A percentile compares a stretch with the other conserved stretches of the same genome.
These are phyloP conservation scores for Rhopalosiphum padi DNA, from an alignment of 1,140 invertebrate species.

Conservation along the genomic window DNA sequence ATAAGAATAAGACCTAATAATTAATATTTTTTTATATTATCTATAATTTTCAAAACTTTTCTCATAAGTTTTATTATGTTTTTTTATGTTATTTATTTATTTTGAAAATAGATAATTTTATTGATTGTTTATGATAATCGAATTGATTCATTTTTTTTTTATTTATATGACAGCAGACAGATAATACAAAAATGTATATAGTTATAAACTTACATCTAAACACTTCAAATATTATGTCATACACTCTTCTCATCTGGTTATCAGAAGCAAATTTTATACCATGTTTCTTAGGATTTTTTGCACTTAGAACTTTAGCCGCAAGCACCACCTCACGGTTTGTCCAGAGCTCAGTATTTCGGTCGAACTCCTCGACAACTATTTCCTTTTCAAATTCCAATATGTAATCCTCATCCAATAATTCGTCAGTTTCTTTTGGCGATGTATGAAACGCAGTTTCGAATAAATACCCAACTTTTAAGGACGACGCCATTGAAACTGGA, in stretches of 20 bases:
- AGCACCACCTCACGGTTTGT: slow-evolving; percentile 18
- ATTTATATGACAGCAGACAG: not conserved
- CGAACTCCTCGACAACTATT: slow-evolving; percentile 12
- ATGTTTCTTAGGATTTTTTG: slow-evolving; percentile 41
- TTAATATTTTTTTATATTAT: not conserved
- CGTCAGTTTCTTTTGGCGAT: not conserved
- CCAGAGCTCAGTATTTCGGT: slow-evolving; percentile 46
- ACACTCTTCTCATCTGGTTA: slow-evolving; percentile 50
- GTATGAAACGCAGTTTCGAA: slow-evolving; percentile 23
- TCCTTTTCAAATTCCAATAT: not conserved
- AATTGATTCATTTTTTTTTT: too few species aligned
- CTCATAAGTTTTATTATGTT: too few species aligned
- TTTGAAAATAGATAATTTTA: too few species aligned
- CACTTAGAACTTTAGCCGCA: slow-evolving; percentile 30
- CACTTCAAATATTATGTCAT: slow-evolving; percentile 51
- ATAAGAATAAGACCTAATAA: not conserved
- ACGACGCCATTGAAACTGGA: slow-evolving; percentile 16
- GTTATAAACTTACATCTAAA: slow-evolving; percentile 35
- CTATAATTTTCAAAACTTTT: not conserved
- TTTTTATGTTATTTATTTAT: too few species aligned
- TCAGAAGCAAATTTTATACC: slow-evolving; percentile 33
- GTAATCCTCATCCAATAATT: not conserved
- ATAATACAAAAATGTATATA: not conserved
- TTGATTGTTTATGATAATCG: too few species aligned
- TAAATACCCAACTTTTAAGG: slow-evolving; percentile 13